Conservation (phyloP, 2,888 invertebrate genomes). For the Temnothorax ravouxi region DNA sequence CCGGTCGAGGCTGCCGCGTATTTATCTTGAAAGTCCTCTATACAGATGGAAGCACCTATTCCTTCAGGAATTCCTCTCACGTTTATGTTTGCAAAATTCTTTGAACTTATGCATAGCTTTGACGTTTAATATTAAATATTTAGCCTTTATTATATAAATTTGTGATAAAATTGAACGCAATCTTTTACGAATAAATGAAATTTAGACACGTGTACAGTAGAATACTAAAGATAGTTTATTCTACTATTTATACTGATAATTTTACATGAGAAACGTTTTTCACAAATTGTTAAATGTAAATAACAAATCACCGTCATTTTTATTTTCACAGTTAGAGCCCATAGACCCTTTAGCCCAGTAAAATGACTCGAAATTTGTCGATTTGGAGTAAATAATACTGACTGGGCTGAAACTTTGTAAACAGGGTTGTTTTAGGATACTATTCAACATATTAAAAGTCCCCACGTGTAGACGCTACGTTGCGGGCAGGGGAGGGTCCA, state of each 20-base stretch:
- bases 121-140: slow-evolving; percentile 6
- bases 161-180: neutral
- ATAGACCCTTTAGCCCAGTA: too few species aligned
- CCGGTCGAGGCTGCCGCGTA: slow-evolving; percentile 3
- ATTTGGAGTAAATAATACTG: too few species aligned
- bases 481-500: too few species aligned
- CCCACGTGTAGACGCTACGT: too few species aligned
- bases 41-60: slow-evolving; percentile 44
- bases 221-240: neutral
- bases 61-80: neutral
- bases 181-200: neutral
- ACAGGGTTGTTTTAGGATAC: too few species aligned
- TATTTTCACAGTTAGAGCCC: neutral
- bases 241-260: too few species aligned
- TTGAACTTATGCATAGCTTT: neutral
- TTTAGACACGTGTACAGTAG: neutral
- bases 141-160: neutral
- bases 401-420: too few species aligned
- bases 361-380: too few species aligned
- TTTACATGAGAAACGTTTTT: neutral
- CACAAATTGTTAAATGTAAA: neutral
- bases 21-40: slow-evolving; percentile 13
- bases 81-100: neutral
- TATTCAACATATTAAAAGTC: too few species aligned
- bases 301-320: neutral